Evolutionary conservation across 2,797 vertebrate genomes (phyloP).

Genomic region (Acanthornis magna): DNA sequence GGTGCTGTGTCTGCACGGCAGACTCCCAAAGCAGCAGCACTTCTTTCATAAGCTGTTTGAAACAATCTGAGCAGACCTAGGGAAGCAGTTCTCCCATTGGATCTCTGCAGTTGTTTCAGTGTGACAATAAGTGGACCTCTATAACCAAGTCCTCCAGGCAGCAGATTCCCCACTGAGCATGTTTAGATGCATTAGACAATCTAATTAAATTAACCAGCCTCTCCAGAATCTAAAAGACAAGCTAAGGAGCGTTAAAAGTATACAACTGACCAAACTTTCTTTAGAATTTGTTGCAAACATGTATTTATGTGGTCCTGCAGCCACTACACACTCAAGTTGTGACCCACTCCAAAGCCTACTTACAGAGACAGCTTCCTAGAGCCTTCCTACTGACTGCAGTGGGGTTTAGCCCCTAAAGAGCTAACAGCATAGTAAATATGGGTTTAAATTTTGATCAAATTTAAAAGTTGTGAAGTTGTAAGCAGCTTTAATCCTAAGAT

Average conservation of each 20-base stretch:
- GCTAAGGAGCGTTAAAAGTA: background rate
- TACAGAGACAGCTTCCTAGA: background rate
- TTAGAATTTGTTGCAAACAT: background rate
- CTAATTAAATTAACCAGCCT: slow-evolving; percentile 37
- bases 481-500: background rate
- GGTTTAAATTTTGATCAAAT: background rate
- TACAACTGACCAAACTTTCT: background rate
- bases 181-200: background rate
- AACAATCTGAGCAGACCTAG: background rate
- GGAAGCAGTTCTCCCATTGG: background rate
- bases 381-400: background rate
- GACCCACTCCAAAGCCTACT: background rate
- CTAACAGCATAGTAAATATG: background rate
- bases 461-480: background rate
- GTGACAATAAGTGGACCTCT: background rate
- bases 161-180: background rate
- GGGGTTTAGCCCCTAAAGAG: background rate
- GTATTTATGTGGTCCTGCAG: fast-evolving
- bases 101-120: background rate
- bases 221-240: background rate
- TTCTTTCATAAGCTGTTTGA: background rate
- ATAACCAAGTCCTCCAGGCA: background rate
- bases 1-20: background rate
- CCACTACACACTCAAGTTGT: too few species aligned
- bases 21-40: slow-evolving; percentile 12